Conservation (phyloP, 1,140 invertebrate genomes). For the Drosophila watanabei region DNA sequence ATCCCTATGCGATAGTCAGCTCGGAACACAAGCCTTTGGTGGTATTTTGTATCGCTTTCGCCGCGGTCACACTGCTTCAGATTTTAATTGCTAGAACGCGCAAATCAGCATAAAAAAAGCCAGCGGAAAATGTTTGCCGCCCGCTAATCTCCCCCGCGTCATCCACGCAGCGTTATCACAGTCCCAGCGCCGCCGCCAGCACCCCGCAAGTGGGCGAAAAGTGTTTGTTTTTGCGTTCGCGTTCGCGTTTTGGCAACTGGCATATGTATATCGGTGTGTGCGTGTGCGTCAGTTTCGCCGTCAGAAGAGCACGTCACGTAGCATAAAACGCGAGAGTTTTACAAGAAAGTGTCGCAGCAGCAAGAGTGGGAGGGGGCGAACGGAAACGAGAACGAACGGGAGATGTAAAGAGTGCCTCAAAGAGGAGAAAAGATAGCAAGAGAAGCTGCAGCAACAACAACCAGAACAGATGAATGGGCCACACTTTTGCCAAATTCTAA, state of each 20-base stretch:
- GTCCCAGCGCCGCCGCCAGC: constrained; percentile 1
- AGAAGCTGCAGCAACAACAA: constrained; percentile 45
- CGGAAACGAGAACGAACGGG: constrained; percentile 11
- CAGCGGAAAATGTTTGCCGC: constrained; percentile 53
- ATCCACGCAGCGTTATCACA: constrained; percentile 31
- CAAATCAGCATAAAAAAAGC: constrained; percentile 55
- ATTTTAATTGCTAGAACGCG: constrained; percentile 62
- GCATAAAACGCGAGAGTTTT: constrained; percentile 62
- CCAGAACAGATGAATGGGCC: constrained; percentile 66
- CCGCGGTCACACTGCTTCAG: constrained; percentile 8
- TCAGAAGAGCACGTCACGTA: constrained; percentile 62
- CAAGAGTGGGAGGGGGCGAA: constrained; percentile 24
- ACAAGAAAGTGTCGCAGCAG: constrained; percentile 29
- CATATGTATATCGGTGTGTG: constrained; percentile 43
- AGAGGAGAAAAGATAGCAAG: constrained; percentile 40
- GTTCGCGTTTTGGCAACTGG: constrained; percentile 40
- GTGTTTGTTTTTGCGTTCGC: constrained; percentile 26
- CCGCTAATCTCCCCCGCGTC: constrained; percentile 34
- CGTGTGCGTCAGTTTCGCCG: constrained; percentile 47
- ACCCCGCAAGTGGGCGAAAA: constrained; percentile 29
- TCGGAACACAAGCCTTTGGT: not conserved
- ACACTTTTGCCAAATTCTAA: constrained; percentile 62
- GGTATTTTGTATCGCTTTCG: not conserved
- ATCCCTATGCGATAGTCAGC: not conserved
- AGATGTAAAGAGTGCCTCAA: constrained; percentile 53